Evolutionary conservation across 2,888 invertebrate genomes (phyloP).

Genomic region (Malthinus flaveolus): DNA sequence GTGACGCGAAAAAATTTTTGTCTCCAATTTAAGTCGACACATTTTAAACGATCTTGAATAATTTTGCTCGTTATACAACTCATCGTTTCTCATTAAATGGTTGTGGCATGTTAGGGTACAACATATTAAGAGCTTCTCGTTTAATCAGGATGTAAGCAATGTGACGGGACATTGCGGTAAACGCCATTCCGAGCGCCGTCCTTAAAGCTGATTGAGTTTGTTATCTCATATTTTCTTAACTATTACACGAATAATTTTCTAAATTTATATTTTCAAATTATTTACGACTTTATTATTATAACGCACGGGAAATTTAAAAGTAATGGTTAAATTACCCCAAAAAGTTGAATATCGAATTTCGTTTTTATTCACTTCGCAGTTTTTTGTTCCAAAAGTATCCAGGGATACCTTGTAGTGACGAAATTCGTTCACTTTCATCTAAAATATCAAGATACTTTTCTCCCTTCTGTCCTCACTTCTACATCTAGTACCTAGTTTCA

Average conservation of each 20-base stretch:
- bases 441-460: too few relatives aligned
- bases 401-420: too few relatives aligned
- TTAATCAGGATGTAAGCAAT: slow-evolving; percentile 42
- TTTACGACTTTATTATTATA: too few relatives aligned
- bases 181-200: slow-evolving; percentile 40
- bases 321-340: too few relatives aligned
- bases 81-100: slow-evolving; percentile 26
- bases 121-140: slow-evolving; percentile 41
- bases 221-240: slow-evolving; percentile 41
- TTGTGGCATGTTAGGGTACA: slow-evolving; percentile 22
- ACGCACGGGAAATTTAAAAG: too few relatives aligned
- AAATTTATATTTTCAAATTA: too few relatives aligned
- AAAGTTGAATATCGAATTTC: too few relatives aligned
- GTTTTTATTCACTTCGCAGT: too few relatives aligned
- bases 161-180: slow-evolving; percentile 43
- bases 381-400: too few relatives aligned
- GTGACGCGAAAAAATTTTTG: slow-evolving; percentile 6
- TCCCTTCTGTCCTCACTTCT: too few relatives aligned
- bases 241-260: neutral
- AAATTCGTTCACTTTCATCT: too few relatives aligned
- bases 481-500: too few relatives aligned
- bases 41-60: slow-evolving; percentile 21
- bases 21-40: slow-evolving; percentile 7
- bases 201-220: slow-evolving; percentile 46
- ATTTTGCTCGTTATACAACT: slow-evolving; percentile 22